phyloP scores from a whole-genome alignment of 2,888 invertebrate genomes.

The Pyrrhosoma nymphula region DNA sequence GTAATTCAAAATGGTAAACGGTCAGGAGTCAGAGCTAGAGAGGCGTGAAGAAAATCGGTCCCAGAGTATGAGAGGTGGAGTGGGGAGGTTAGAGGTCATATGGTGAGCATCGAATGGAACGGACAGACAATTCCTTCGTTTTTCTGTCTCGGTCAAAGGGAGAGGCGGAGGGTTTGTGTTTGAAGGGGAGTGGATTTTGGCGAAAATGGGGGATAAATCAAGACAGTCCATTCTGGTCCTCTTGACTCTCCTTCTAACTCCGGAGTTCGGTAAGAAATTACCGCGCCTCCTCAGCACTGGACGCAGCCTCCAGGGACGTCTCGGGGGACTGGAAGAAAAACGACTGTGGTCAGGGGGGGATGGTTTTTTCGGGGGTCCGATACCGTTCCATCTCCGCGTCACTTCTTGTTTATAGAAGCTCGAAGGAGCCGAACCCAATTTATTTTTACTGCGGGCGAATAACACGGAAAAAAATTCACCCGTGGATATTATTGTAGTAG shows the following conservation, averaged over 20 bases:
- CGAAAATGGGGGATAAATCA: not conserved
- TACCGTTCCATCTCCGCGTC: not conserved
- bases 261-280: not conserved
- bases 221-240: not conserved
- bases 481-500: not conserved
- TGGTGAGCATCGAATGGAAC: too few relatives aligned
- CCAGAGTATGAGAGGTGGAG: too few relatives aligned
- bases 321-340: not conserved
- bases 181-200: not conserved
- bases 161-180: not conserved
- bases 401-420: not conserved
- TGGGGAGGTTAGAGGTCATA: too few relatives aligned
- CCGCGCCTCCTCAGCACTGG: not conserved
- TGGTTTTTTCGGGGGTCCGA: not conserved
- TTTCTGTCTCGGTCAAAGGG: not conserved
- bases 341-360: not conserved
- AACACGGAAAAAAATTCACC: not conserved
- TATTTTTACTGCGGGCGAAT: not conserved
- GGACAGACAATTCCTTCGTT: not conserved
- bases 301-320: not conserved
- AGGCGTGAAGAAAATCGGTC: too few relatives aligned
- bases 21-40: too few relatives aligned
- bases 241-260: not conserved
- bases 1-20: too few relatives aligned
- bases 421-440: not conserved